A percentile compares a stretch with the other conserved stretches of the same genome.
These are phyloP conservation scores for Acanthurus lineatus DNA, from an alignment of 2,797 vertebrate species.

Conservation along the genomic window DNA sequence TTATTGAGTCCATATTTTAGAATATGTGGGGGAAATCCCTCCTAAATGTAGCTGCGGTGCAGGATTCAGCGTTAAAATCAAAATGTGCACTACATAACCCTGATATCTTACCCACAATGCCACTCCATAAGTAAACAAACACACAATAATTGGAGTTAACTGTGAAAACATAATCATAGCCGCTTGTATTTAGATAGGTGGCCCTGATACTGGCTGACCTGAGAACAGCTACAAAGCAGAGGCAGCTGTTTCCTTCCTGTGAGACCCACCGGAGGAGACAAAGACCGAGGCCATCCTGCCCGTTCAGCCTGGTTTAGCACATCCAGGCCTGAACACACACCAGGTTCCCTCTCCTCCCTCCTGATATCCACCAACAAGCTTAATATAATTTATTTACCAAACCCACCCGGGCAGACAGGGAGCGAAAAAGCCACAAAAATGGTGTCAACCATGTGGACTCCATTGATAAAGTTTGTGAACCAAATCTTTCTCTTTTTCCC, in stretches of 20 bases:
- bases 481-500: not conserved
- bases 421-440: slow-evolving; percentile 13
- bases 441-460: slow-evolving; percentile 18
- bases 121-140: not conserved
- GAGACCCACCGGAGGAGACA: slow-evolving; percentile 12
- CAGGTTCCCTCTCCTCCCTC: not conserved
- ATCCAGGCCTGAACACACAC: not conserved
- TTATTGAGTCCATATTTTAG: slow-evolving; percentile 9
- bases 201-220: not conserved
- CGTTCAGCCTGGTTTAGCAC: slow-evolving; percentile 17
- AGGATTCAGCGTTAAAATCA: slow-evolving; percentile 12
- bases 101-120: not conserved
- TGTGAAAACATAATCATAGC: not conserved
- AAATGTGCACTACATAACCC: slow-evolving; percentile 14
- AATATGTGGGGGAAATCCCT: not conserved
- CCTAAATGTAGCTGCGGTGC: not conserved
- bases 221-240: slow-evolving; percentile 3
- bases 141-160: not conserved
- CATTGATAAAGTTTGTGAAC: slow-evolving; percentile 26
- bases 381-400: slow-evolving; percentile 45
- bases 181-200: not conserved
- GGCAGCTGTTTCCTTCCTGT: slow-evolving; percentile 19
- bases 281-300: slow-evolving; percentile 2
- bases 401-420: not conserved
- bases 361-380: slow-evolving; percentile 7